These are phyloP conservation scores for Griposia aprilina DNA, from an alignment of 2,888 invertebrate genomes.

Conservation along the genomic window DNA sequence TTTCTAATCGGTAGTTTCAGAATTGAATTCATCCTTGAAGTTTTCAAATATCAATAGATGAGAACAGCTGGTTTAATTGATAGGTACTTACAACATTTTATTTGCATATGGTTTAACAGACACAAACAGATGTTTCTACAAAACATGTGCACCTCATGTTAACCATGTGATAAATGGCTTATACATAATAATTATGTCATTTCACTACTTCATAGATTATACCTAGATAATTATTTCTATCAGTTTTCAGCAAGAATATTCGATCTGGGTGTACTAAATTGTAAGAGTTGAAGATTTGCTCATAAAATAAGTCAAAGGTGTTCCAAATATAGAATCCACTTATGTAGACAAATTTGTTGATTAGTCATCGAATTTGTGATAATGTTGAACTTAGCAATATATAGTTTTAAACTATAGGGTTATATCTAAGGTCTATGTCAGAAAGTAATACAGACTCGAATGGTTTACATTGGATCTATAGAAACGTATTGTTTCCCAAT, in stretches of 20 bases:
- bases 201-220: conserved; percentile 10
- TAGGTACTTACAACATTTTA: neutral
- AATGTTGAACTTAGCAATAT: neutral
- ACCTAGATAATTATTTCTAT: neutral
- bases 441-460: neutral
- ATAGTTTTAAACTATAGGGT: neutral
- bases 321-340: neutral
- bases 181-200: conserved; percentile 4
- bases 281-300: neutral
- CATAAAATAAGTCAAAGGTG: neutral
- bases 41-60: neutral
- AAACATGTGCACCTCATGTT: conserved; percentile 37
- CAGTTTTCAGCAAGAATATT: neutral
- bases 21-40: neutral
- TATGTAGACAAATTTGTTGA: neutral
- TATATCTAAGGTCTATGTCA: neutral
- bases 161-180: conserved; percentile 28
- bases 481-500: neutral
- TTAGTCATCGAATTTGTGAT: no score
- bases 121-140: conserved; percentile 37
- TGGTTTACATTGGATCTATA: neutral
- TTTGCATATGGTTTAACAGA: conserved; percentile 24
- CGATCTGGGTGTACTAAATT: neutral
- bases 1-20: neutral
- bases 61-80: conserved; percentile 19